Percentiles rank a stretch among this genome's conserved stretches.
Evolutionary conservation across 1,140 invertebrate species (phyloP).

Genomic region (Habropoda laboriosa): DNA sequence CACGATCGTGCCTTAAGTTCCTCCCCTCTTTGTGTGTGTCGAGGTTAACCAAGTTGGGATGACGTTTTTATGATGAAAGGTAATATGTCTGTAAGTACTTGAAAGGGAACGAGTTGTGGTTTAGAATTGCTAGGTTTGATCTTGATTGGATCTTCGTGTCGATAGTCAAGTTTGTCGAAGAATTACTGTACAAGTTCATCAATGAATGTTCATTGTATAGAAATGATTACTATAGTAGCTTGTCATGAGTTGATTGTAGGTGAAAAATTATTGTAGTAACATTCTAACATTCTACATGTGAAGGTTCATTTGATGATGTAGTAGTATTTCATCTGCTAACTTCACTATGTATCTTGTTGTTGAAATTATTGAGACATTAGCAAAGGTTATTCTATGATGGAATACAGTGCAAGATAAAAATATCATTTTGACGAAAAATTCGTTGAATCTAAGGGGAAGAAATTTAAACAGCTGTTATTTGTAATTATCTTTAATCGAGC

Average conservation of each 20-base stretch:
- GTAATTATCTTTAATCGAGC: not conserved
- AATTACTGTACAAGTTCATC: not conserved
- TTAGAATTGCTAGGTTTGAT: not conserved
- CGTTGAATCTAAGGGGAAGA: not conserved
- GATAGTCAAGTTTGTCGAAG: not conserved
- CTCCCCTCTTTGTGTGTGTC: conserved; percentile 6
- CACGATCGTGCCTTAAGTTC: conserved; percentile 73
- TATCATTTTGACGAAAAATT: not conserved
- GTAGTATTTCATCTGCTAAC: too few species aligned
- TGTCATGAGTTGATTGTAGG: not conserved
- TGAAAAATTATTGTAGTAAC: not conserved
- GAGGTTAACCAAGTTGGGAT: not conserved
- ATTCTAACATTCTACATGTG: not conserved
- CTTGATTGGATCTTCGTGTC: not conserved
- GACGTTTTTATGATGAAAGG: not conserved
- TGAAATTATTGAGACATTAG: too few species aligned
- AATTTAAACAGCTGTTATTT: not conserved
- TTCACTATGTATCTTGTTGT: too few species aligned
- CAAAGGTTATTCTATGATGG: too few species aligned
- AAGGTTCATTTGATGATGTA: not conserved
- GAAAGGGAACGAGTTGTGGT: not conserved
- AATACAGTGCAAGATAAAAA: too few species aligned
- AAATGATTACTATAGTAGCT: not conserved
- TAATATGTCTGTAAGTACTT: not conserved
- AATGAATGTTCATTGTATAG: not conserved